Evolutionary conservation across 2,888 invertebrate species (phyloP), one percentile per base, ranked within the genome.

Genomic region (Scaptodrosophila latifasciaeformis): DNA sequence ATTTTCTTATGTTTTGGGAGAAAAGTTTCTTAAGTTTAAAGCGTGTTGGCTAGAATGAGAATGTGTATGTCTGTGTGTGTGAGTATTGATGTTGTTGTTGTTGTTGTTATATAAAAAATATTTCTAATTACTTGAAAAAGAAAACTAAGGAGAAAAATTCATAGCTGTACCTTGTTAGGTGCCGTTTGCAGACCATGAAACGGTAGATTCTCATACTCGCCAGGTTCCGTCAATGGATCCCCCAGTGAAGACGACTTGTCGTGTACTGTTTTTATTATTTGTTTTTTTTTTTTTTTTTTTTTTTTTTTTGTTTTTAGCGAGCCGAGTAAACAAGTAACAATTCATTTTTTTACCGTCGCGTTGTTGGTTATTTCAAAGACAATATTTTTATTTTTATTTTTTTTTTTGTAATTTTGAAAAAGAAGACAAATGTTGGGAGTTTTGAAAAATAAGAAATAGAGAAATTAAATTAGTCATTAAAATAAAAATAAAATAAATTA

Each of bases 151-250:
- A n/a, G n/a, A n/a, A n/a, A 56, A 40, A 50, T 24, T 31, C 24
- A 24, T 39, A 67, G 64, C 83, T 82, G 65, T 91, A 96, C 96
- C 94, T 96, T 96, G 88, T 95, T 85, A 82, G 95, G 96, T 84
- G 96, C 94, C 87, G 94, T 93, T 88, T 96, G 96, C 84, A 96
- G 91, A 81, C 96, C 96, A 87, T 96, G 96, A 91, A 96, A 96
- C 84, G 96, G 96, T 83, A 96, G 91, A 88, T 96, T 96, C 89
- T 96, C 96, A 90, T 96, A 96, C 86, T 94, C 94, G 76, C 93
- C 93, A 86, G 92, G 92, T 87, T 94, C 94, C 88, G 91, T 91
- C 86, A 91, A 90, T 88, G 89, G 92, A 90, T 90, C 91, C 89
- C 81, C 81, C 85, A 86, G 83, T 85, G 85, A 84, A 84, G 86